phyloP scores from a whole-genome alignment of 2,113 vertebrate genomes.

The Scalopus aquaticus region DNA sequence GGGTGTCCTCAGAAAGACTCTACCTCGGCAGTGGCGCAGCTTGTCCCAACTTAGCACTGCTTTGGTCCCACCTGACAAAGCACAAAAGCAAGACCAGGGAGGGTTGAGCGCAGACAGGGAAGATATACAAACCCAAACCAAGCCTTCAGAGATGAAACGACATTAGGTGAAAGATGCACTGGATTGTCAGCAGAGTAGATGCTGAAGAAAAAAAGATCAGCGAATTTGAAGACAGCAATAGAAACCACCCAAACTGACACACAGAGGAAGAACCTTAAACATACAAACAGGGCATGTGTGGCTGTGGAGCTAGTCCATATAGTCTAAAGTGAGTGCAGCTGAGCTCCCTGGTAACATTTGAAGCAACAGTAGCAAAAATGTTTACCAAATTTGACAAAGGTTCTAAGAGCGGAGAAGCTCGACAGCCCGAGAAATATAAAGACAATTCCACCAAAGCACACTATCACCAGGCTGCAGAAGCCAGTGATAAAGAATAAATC shows the following conservation, averaged over 20 bases:
- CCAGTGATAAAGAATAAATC: not conserved
- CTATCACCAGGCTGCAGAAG: not conserved
- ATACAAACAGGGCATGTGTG: not conserved
- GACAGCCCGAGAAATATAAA: not conserved
- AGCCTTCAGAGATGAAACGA: not conserved
- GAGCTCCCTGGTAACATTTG: not conserved
- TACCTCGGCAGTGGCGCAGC: accelerated
- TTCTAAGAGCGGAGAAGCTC: not conserved
- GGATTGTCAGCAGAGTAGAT: not conserved
- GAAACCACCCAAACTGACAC: not conserved
- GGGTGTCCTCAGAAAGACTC: not conserved
- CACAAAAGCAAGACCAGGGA: not conserved
- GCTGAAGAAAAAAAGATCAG: not conserved
- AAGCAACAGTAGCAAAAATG: not conserved
- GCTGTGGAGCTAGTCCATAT: not conserved
- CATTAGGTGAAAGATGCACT: not conserved
- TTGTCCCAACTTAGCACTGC: not conserved
- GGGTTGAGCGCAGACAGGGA: not conserved
- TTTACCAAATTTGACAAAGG: not conserved
- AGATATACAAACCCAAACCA: not conserved
- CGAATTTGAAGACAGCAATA: not conserved
- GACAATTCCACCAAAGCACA: not conserved
- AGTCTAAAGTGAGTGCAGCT: not conserved
- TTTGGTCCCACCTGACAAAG: not conserved
- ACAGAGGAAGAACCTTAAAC: not conserved